Evolutionary conservation across 2,797 vertebrate species (phyloP).

Genomic region (Lagocephalus sceleratus): DNA sequence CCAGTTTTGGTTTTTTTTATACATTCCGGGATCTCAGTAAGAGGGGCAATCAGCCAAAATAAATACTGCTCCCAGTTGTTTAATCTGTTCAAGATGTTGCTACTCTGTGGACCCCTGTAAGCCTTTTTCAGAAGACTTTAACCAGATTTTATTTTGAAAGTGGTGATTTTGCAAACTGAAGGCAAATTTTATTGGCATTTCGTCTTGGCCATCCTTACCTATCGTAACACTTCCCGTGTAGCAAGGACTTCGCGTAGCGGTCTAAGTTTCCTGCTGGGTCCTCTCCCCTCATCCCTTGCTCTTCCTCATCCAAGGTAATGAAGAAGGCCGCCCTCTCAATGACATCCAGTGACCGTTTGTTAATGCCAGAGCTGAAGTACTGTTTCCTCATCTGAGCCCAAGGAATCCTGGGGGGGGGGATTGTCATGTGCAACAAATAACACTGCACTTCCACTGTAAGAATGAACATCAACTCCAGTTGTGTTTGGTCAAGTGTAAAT

Average conservation of each 20-base stretch:
- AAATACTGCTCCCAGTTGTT: too few species aligned
- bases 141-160: too few species aligned
- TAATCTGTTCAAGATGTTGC: too few species aligned
- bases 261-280: conserved; percentile 81
- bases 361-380: conserved; percentile 58
- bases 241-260: conserved; percentile 81
- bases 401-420: conserved; percentile 38
- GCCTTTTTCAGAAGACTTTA: too few species aligned
- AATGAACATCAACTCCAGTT: too few species aligned
- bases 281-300: conserved; percentile 79
- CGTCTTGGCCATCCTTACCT: conserved; percentile 65
- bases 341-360: conserved; percentile 60
- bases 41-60: too few species aligned
- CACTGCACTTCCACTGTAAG: too few species aligned
- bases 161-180: background rate
- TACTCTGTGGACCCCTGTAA: too few species aligned
- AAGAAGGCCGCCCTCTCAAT: conserved; percentile 88
- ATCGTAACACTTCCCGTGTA: conserved; percentile 85
- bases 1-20: too few species aligned
- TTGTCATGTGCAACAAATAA: background rate
- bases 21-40: too few species aligned
- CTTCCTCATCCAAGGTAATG: conserved; percentile 81
- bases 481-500: too few species aligned
- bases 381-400: conserved; percentile 59
- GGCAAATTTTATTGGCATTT: background rate